A percentile compares a stretch with the other conserved stretches of the same genome.
Conservation (phyloP, 2,797 vertebrate genomes). For the Loriculus beryllinus region DNA sequence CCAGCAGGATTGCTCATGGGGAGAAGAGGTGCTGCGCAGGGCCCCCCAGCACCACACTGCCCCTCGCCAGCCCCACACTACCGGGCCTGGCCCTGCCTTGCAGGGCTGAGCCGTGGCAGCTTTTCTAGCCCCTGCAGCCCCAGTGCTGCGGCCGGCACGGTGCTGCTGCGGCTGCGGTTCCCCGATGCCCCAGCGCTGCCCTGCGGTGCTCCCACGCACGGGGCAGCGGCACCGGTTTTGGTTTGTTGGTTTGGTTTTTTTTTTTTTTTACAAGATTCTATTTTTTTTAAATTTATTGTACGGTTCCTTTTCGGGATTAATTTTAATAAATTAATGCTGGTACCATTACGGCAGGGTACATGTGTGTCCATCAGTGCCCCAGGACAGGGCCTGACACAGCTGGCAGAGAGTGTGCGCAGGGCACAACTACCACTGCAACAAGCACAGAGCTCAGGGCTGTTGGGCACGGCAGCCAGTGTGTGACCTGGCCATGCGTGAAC, state of each 20-base stretch:
- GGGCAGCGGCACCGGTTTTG: background rate
- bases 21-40: background rate
- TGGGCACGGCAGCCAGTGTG: rapidly evolving
- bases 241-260: background rate
- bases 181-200: background rate
- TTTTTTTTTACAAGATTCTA: slow-evolving; percentile 74
- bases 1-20: background rate
- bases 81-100: background rate
- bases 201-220: slow-evolving; percentile 35
- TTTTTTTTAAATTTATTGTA: slow-evolving; percentile 75
- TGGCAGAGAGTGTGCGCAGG: background rate
- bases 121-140: background rate
- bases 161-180: background rate
- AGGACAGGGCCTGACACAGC: background rate
- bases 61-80: background rate
- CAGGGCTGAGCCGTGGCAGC: background rate
- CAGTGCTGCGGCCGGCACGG: background rate
- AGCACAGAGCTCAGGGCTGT: background rate
- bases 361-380: too few species aligned
- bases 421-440: background rate
- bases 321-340: slow-evolving; percentile 76
- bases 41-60: background rate
- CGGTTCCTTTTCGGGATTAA: slow-evolving; percentile 71
- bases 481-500: rapidly evolving
- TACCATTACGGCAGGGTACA: slow-evolving; percentile 18